Evolutionary conservation across 2,113 vertebrate genomes (phyloP).

Genomic region (Toxotes chatareus): DNA sequence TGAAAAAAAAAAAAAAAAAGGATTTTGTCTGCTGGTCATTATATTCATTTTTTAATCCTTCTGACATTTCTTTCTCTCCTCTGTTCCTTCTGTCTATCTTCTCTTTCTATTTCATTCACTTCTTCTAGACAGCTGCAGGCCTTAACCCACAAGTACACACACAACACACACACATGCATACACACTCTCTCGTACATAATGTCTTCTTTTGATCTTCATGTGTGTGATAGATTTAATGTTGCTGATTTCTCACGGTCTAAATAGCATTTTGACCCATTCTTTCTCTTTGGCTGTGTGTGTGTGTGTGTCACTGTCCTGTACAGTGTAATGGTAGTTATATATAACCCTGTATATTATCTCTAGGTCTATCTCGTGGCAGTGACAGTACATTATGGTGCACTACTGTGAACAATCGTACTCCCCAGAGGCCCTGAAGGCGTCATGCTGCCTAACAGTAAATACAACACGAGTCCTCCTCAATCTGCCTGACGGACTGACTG

Average conservation of each 20-base stretch:
- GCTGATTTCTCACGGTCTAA: constrained; percentile 50
- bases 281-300: neutral
- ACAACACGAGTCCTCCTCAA: constrained; percentile 7
- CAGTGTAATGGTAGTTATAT: constrained; percentile 20
- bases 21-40: neutral
- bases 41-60: neutral
- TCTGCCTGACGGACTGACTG: constrained; percentile 53
- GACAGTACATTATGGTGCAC: constrained; percentile 29
- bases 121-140: neutral
- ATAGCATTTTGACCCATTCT: constrained; percentile 42
- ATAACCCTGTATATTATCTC: constrained; percentile 48
- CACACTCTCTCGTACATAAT: neutral
- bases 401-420: constrained; percentile 29
- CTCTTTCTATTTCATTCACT: constrained; percentile 18
- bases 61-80: neutral
- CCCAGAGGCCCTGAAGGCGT: constrained; percentile 46
- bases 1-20: neutral
- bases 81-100: neutral
- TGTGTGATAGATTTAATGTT: constrained; percentile 24
- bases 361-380: constrained; percentile 27
- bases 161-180: neutral
- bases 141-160: neutral
- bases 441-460: constrained; percentile 40
- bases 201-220: constrained; percentile 32
- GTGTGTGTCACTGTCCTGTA: neutral